These are phyloP conservation scores for Xenopus borealis DNA, from an alignment of 2,113 vertebrate species.

Conservation along the genomic window DNA sequence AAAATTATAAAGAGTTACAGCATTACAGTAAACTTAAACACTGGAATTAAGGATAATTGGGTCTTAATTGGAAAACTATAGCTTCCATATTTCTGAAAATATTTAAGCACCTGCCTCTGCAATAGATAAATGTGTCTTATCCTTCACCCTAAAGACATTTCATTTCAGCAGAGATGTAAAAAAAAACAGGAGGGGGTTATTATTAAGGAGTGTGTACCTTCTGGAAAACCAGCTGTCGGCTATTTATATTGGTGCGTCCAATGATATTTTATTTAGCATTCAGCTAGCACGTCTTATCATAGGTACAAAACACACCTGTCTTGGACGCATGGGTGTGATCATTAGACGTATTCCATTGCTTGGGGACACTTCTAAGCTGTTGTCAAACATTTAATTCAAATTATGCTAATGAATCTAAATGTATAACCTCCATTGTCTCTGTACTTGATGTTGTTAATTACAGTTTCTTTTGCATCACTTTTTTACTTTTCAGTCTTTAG, in stretches of 20 bases:
- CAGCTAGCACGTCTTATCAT: constrained; percentile 67
- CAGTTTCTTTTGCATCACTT: constrained; percentile 24
- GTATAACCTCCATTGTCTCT: constrained; percentile 30
- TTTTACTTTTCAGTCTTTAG: too few species aligned
- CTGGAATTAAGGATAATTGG: too few species aligned
- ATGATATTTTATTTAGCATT: constrained; percentile 65
- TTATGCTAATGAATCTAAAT: constrained; percentile 41
- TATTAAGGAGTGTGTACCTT: constrained; percentile 59
- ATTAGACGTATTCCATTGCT: constrained; percentile 48
- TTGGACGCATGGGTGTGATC: constrained; percentile 52
- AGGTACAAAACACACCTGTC: constrained; percentile 67
- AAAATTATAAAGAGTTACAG: too few species aligned
- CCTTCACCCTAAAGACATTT: constrained; percentile 57
- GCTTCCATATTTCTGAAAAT: too few species aligned
- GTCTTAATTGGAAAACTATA: too few species aligned
- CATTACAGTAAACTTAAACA: too few species aligned
- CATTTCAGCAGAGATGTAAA: constrained; percentile 51
- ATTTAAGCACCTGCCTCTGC: constrained; percentile 59
- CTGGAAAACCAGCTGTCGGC: constrained; percentile 76
- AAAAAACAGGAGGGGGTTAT: constrained; percentile 53
- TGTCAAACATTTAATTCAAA: constrained; percentile 43
- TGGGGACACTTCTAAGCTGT: constrained; percentile 48
- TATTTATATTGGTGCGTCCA: constrained; percentile 76
- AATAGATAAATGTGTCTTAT: constrained; percentile 63
- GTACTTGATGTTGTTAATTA: constrained; percentile 28